phyloP scores from a whole-genome alignment of 2,888 invertebrate species.

The Leptopilina drosophilae region DNA sequence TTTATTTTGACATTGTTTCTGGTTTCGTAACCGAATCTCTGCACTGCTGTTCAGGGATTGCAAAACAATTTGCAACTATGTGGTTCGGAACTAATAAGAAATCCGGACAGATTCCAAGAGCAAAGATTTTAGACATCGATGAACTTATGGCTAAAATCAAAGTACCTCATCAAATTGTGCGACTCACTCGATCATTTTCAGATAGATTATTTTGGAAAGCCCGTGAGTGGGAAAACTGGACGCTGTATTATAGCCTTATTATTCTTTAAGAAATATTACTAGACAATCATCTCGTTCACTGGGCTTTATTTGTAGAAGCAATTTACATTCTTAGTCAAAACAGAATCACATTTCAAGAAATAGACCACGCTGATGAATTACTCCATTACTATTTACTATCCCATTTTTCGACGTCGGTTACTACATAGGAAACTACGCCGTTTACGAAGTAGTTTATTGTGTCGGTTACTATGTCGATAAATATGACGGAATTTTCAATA shows the following conservation, averaged over 20 bases:
- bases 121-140: background rate
- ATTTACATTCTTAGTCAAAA: constrained; percentile 25
- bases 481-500: too few relatives aligned
- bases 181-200: constrained; percentile 26
- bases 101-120: background rate
- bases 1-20: constrained; percentile 41
- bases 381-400: background rate
- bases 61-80: background rate
- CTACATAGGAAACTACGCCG: background rate
- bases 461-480: constrained; percentile 24
- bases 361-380: constrained; percentile 35
- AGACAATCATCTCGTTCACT: constrained; percentile 27
- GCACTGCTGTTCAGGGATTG: constrained; percentile 41
- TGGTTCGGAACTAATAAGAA: constrained; percentile 20
- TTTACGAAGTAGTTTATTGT: background rate
- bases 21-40: constrained; percentile 47
- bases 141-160: constrained; percentile 22
- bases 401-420: background rate
- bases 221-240: constrained; percentile 5
- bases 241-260: constrained; percentile 23
- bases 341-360: constrained; percentile 27
- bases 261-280: constrained; percentile 27
- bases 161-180: constrained; percentile 29
- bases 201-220: background rate
- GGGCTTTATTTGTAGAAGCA: constrained; percentile 44